phyloP scores from a whole-genome alignment of 2,888 invertebrate species.

The Morpho helenor region DNA sequence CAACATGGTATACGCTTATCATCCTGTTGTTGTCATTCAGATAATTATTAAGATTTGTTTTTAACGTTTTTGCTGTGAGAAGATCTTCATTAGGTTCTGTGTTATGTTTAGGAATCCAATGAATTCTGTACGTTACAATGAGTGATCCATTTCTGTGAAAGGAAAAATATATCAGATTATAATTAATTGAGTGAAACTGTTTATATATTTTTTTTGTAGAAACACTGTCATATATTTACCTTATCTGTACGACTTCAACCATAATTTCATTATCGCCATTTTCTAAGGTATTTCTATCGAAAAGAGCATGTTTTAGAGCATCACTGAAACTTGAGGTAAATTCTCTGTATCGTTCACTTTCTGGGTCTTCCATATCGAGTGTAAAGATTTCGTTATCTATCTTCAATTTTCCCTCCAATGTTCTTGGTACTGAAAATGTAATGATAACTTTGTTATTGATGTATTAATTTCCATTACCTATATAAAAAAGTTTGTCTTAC shows the following conservation, averaged over 20 bases:
- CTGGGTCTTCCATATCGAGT: constrained; percentile 77
- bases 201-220: too few species aligned
- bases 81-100: constrained; percentile 67
- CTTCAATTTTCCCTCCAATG: constrained; percentile 83
- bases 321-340: constrained; percentile 80
- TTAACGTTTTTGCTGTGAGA: constrained; percentile 66
- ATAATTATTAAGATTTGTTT: constrained; percentile 68
- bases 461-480: neutral
- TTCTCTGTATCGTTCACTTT: constrained; percentile 81
- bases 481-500: too few species aligned
- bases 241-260: constrained; percentile 81
- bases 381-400: constrained; percentile 83
- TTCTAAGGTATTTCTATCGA: constrained; percentile 69
- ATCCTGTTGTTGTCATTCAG: constrained; percentile 72
- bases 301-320: constrained; percentile 78
- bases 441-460: neutral
- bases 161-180: constrained; percentile 5
- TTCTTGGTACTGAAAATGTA: constrained; percentile 79
- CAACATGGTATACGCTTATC: constrained; percentile 73
- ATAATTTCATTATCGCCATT: constrained; percentile 76
- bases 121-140: constrained; percentile 81
- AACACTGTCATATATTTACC: constrained; percentile 55
- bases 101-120: constrained; percentile 79
- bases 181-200: too few species aligned
- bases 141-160: constrained; percentile 82